Evolutionary conservation across 2,113 vertebrate species (phyloP).

Genomic region (Heterotilapia buettikoferi): DNA sequence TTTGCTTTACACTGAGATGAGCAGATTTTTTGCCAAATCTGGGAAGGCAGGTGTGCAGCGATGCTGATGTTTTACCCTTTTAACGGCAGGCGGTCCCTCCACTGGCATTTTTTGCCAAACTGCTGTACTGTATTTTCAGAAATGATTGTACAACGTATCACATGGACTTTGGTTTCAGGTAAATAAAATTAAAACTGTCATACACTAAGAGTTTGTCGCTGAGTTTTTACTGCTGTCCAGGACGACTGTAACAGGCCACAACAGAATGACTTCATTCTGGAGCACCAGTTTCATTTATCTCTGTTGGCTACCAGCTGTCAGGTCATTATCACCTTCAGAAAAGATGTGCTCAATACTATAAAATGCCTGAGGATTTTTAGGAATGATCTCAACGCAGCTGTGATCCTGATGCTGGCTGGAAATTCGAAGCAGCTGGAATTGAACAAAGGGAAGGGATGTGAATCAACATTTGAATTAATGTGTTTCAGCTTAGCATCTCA

Average conservation of each 20-base stretch:
- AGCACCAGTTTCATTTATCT: neutral
- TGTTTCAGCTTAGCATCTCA: neutral
- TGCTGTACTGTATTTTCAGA: conserved; percentile 84
- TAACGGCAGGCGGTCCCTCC: conserved; percentile 59
- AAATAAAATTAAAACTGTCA: conserved; percentile 93
- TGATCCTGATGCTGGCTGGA: neutral
- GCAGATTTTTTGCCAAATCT: conserved; percentile 78
- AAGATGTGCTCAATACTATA: neutral
- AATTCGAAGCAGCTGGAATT: neutral
- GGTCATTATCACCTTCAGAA: neutral
- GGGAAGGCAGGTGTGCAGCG: conserved; percentile 75
- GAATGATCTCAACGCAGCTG: neutral
- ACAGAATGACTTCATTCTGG: neutral
- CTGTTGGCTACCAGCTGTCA: neutral
- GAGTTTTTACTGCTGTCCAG: neutral
- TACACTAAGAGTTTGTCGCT: conserved; percentile 56
- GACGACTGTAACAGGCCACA: neutral
- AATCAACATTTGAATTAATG: neutral
- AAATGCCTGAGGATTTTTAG: neutral
- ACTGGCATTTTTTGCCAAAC: conserved; percentile 72
- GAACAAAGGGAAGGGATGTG: neutral
- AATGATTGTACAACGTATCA: conserved; percentile 80
- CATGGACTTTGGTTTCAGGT: conserved; percentile 86
- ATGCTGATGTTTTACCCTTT: conserved; percentile 65
- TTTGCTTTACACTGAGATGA: conserved; percentile 79